Conservation (phyloP, 2,797 vertebrate genomes). For the Leptoclinus maculatus region DNA sequence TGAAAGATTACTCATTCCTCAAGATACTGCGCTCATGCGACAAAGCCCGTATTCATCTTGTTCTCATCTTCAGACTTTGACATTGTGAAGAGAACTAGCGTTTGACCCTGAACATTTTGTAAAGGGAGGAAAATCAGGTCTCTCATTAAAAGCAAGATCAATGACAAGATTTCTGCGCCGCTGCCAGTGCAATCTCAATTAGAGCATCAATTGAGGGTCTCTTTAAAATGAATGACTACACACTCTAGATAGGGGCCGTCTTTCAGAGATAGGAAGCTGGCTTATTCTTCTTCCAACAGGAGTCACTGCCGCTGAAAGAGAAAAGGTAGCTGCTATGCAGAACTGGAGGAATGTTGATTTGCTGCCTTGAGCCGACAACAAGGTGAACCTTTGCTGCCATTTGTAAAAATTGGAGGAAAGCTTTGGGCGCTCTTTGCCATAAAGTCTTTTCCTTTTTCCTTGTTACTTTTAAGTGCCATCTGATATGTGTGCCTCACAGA, state of each 20-base stretch:
- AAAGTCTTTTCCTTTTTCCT: conserved; percentile 22
- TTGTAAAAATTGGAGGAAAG: conserved; percentile 35
- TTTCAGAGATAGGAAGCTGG: conserved; percentile 43
- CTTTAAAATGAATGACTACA: conserved; percentile 71
- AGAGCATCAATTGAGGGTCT: conserved; percentile 65
- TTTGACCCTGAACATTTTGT: conserved; percentile 75
- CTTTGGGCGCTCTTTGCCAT: conserved; percentile 6
- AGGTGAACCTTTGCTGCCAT: conserved; percentile 25
- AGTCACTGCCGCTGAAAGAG: conserved; percentile 11
- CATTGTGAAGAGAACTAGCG: conserved; percentile 55
- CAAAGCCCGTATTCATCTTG: conserved; percentile 72
- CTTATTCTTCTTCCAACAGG: conserved; percentile 34
- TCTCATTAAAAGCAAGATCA: conserved; percentile 82
- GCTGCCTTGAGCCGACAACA: conserved; percentile 49
- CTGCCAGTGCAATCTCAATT: conserved; percentile 65
- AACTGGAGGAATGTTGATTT: conserved; percentile 42
- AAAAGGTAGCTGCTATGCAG: conserved; percentile 15
- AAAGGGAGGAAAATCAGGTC: conserved; percentile 71
- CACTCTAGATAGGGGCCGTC: conserved; percentile 43
- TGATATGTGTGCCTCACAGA: conserved; percentile 14
- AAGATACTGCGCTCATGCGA: conserved; percentile 58
- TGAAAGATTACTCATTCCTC: conserved; percentile 72
- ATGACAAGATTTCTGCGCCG: conserved; percentile 67
- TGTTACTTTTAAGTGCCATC: conserved; percentile 34
- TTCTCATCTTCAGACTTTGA: conserved; percentile 60